Percentiles rank a stretch among this genome's conserved stretches.
These are phyloP conservation scores for Agrotis ipsilon DNA, from an alignment of 2,888 invertebrate species.

Conservation along the genomic window DNA sequence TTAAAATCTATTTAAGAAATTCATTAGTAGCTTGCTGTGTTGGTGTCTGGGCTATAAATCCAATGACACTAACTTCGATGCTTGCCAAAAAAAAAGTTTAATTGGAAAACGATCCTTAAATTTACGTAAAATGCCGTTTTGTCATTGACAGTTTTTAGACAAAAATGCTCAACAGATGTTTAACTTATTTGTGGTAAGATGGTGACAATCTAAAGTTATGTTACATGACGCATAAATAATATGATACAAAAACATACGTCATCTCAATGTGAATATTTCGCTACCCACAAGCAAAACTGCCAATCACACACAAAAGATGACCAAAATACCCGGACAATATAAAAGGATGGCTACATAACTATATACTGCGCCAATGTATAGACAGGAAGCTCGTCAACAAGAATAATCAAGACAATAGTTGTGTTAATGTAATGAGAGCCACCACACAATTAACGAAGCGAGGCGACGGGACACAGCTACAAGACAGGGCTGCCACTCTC, in stretches of 20 bases:
- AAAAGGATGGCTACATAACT: slow-evolving; percentile 39
- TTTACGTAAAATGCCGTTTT: too few relatives aligned
- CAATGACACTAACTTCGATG: too few relatives aligned
- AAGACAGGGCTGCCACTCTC: slow-evolving; percentile 55
- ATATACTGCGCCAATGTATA: slow-evolving; percentile 40
- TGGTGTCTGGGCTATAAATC: too few relatives aligned
- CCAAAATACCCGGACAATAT: slow-evolving; percentile 33
- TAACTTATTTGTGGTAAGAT: too few relatives aligned
- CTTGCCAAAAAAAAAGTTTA: too few relatives aligned
- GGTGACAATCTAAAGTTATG: too few relatives aligned
- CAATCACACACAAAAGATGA: slow-evolving; percentile 43
- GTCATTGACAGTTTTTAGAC: too few relatives aligned
- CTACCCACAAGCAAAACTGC: not conserved
- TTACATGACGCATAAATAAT: too few relatives aligned
- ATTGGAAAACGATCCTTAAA: too few relatives aligned
- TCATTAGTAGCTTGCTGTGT: too few relatives aligned
- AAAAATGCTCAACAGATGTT: too few relatives aligned
- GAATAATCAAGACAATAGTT: slow-evolving; percentile 74
- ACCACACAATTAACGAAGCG: slow-evolving; percentile 71
- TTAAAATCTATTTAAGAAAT: too few relatives aligned
- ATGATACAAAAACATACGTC: not conserved
- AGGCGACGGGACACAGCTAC: slow-evolving; percentile 58
- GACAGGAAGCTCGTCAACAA: slow-evolving; percentile 63
- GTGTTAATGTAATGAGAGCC: slow-evolving; percentile 72
- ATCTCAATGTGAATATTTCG: slow-evolving; percentile 9